Conservation (phyloP, 2,797 vertebrate species). For the Oreochromis grahami region DNA sequence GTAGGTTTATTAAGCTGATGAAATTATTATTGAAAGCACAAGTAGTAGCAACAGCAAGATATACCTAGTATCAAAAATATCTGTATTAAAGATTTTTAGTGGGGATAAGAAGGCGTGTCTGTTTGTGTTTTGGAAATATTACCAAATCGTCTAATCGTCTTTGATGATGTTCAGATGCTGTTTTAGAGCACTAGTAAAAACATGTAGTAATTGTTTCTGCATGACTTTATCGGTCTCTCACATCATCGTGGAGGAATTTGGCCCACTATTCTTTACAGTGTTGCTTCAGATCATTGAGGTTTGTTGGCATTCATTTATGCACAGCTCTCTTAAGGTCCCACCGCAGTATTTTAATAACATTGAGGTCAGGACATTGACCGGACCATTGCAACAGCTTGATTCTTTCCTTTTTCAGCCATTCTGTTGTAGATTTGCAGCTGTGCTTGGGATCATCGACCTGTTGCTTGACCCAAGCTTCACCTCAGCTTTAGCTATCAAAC, state of each 20-base stretch:
- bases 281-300: not conserved
- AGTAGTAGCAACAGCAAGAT: not conserved
- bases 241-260: not conserved
- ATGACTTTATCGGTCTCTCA: not conserved
- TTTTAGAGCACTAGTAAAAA: not conserved
- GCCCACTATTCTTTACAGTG: not conserved
- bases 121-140: not conserved
- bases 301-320: not conserved
- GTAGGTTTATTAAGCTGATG: slow-evolving; percentile 8
- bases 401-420: not conserved
- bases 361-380: not conserved
- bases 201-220: not conserved
- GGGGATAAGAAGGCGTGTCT: not conserved
- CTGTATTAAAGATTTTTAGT: not conserved
- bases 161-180: not conserved
- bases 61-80: not conserved
- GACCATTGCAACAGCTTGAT: not conserved
- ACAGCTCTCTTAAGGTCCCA: not conserved
- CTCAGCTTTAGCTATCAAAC: not conserved
- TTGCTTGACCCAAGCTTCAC: not conserved
- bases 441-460: not conserved
- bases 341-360: not conserved
- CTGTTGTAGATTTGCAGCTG: not conserved
- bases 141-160: not conserved
- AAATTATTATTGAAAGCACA: not conserved